Base-by-base conservation (phyloP, 2,888 invertebrate genomes). In the Xanthorhoe designata region DNA sequence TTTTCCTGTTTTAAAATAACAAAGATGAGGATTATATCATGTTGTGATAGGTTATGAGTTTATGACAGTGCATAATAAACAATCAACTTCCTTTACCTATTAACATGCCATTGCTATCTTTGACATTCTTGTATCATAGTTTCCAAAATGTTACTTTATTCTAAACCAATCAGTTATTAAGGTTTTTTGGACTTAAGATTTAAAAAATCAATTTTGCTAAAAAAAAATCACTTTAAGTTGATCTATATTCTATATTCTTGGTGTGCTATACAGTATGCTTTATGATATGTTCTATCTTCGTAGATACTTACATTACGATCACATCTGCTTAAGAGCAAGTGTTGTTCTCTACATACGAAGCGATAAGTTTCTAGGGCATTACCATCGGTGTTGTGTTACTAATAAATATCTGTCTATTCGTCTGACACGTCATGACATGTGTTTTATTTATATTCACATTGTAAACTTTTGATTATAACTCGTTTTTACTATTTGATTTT, bases 301-400 rank as follows among this genome's bases (percentile, higher is more conserved):
- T 61, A 47, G 32, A 42, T 56, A 51, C n/a, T 29, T 51, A 8
- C 38, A 63, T 45, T 29, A 54, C 19, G 18, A 50, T 47, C 52
- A 53, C 49, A 72, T 73, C 74, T 66, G 66, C 62, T 60, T 64
- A 55, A 59, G 59, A 62, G 63, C 68, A 19, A 66, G 61, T 68
- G 59, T 63, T 63, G 60, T 71, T 67, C 66, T 71, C 68, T 69
- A 72, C 68, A 71, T 66, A 59, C 61, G 55, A 66, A 66, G 71
- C 70, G 81, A 80, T 82, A 79, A 78, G 68, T 79, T 79, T 75
- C 75, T 78, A 78, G 78, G 73, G 74, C 77, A 76, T 78, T 78
- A 78, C 52, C 73, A 76, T 73, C 71, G 64, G 75, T 73, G 74
- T 76, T 78, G 70, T 73, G 75, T 79, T 75, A 70, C 75, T 51